phyloP scores from a whole-genome alignment of 1,140 invertebrate species.

The Drosophila melanica region DNA sequence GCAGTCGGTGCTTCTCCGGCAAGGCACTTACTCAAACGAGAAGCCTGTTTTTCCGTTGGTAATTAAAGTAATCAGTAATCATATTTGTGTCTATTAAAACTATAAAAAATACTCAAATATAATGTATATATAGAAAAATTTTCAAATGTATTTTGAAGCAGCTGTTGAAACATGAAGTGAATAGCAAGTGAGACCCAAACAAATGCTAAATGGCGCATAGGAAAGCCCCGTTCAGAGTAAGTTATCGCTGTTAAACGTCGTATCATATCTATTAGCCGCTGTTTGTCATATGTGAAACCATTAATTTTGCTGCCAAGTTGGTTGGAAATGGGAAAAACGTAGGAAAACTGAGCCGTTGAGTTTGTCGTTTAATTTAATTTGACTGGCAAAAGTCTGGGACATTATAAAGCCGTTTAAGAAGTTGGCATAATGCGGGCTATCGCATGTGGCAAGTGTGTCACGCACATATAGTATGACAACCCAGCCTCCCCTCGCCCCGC shows the following conservation, averaged over 20 bases:
- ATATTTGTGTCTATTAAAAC: no score
- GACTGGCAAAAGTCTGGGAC: constrained; percentile 42
- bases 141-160: no score
- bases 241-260: not conserved
- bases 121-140: no score
- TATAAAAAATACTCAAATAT: no score
- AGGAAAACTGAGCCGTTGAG: constrained; percentile 61
- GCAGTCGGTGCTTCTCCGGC: no score
- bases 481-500: no score
- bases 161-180: no score
- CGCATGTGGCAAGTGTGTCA: constrained; percentile 39
- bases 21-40: no score
- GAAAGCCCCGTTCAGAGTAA: not conserved
- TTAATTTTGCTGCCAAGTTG: constrained; percentile 28
- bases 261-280: constrained; percentile 23
- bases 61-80: no score
- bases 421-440: constrained; percentile 31
- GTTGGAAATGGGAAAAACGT: constrained; percentile 9
- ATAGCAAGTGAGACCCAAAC: not conserved
- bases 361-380: constrained; percentile 80
- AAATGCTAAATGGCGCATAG: not conserved
- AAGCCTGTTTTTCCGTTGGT: no score
- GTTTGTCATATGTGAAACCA: constrained; percentile 37
- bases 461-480: constrained; percentile 12
- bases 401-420: constrained; percentile 54